A percentile compares a stretch with the other conserved stretches of the same genome.
phyloP scores from a whole-genome alignment of 2,113 vertebrate species.

The Boulengeromyrus knoepffleri region DNA sequence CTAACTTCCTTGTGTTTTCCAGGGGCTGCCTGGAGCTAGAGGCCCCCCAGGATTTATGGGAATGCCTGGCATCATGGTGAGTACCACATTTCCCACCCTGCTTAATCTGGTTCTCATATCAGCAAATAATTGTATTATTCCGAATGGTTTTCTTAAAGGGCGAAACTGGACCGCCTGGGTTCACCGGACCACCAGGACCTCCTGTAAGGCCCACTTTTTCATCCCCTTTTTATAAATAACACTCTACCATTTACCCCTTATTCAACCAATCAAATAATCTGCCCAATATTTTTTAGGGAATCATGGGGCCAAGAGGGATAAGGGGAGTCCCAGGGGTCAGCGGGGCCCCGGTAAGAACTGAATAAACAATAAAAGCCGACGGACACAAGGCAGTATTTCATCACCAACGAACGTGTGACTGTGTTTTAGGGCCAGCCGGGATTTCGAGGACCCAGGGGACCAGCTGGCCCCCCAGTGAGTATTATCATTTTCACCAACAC shows the following conservation, averaged over 20 bases:
- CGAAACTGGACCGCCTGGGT: slow-evolving; percentile 45
- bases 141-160: slow-evolving; percentile 46
- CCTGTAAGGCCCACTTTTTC: slow-evolving; percentile 38
- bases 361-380: not conserved
- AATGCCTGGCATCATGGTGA: slow-evolving; percentile 47
- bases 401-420: not conserved
- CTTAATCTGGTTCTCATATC: not conserved
- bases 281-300: slow-evolving; percentile 42
- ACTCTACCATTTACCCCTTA: not conserved
- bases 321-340: slow-evolving; percentile 56
- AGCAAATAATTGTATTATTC: not conserved
- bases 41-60: slow-evolving; percentile 55
- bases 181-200: slow-evolving; percentile 52
- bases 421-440: slow-evolving; percentile 56
- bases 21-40: slow-evolving; percentile 55
- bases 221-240: not conserved
- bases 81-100: slow-evolving; percentile 20
- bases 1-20: slow-evolving; percentile 1
- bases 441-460: slow-evolving; percentile 44
- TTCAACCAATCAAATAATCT: not conserved
- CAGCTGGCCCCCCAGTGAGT: slow-evolving; percentile 48
- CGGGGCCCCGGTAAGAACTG: slow-evolving; percentile 57
- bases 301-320: slow-evolving; percentile 45
- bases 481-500: not conserved
- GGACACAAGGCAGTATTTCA: not conserved